Evolutionary conservation across 2,888 invertebrate genomes (phyloP), one percentile per base, ranked within the genome.

Genomic region (Drosophila prostipennis): DNA sequence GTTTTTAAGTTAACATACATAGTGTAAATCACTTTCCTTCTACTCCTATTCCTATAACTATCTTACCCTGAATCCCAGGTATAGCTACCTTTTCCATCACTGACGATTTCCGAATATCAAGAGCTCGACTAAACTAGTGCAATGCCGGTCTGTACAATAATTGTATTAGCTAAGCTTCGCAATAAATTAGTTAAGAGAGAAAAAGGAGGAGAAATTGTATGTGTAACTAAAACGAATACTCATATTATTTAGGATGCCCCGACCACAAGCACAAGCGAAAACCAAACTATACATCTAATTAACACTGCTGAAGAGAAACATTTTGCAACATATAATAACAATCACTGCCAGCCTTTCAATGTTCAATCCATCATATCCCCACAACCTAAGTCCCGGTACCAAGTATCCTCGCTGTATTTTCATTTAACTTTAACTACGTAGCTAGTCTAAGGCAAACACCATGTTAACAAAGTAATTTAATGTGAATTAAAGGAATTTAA

Each of bases 141-240:
- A 72, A 72, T 72, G 71, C 55, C 60, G 71, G 71, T 59, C 53
- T 63, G 64, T 72, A 72, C 72, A 72, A 72, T 72, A 72, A 42
- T 64, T 72, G 72, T 72, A 72, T 72, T 46, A 53, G 53, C 45
- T 65, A 36, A 65, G 65, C 45, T 65, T 53, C 45, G 53, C 52
- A 37, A 39, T 64, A 29, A 45, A 45, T 45, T 49, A 67, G 14
- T 55, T 55, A 67, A 58, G 53, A 65, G 40, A 13, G 16, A 52
- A 54, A 58, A 42, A 53, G 40, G 16, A 10, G 37, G 45, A 64
- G 65, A 53, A 46, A 64, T 46, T 64, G 45, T 53, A 65, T 52
- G 65, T 51, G 64, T 65, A 54, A 65, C 65, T 65, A 65, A 64
- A 65, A 53, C 65, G 32, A 65, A 65, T 65, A 65, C 65, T 65